Base-by-base conservation (phyloP, 92 coral and sea anemone genomes). In the Parazoanthus darwini region DNA sequence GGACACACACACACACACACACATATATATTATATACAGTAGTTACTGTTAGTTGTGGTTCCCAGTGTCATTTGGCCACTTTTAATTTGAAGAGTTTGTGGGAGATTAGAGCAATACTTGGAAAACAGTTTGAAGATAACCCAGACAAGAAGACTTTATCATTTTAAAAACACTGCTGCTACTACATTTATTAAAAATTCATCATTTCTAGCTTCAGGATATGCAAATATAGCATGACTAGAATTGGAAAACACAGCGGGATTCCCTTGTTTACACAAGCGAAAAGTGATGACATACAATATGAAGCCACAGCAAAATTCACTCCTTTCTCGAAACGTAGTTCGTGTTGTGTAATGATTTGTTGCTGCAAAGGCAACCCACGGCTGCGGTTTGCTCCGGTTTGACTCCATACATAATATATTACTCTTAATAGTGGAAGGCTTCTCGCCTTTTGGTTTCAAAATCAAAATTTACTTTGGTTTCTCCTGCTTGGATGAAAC, bases 151-250 rank as follows among this genome's bases (percentile, higher is more conserved):
- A 63, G 70, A 63, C 8, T 63, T 1, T 71, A 65, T 46, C 78
- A 71, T 80, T 54, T 54, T 54, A 11, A 54, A 54, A 54, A 54
- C 35, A 58, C 29, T 51, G 85, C 87, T 70, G 43, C 37, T 44
- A 35, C 65, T 65, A 46, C 9, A 42, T 42, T 25, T 71, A 84
- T 84, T 84, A 84, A 84, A 84, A 84, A 84, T 84, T 84, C 11
- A 84, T 83, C 23, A 84, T 46, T 51, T 70, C 87, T 46, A 46
- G 68, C 46, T 84, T 35, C 87, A 84, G 63, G 43, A 44, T 84
- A 84, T 84, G 87, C 87, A 84, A 84, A 84, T 84, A 6, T 33
- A 5, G 3, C 26, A 84, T 5, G 26, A 84, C 42, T 44, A 25
- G 87, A 48, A 50, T 43, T 68, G 78, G 56, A 70, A 67, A 83